Base-by-base conservation (phyloP, 2,113 vertebrate genomes). In the Chinchilla lanigera region DNA sequence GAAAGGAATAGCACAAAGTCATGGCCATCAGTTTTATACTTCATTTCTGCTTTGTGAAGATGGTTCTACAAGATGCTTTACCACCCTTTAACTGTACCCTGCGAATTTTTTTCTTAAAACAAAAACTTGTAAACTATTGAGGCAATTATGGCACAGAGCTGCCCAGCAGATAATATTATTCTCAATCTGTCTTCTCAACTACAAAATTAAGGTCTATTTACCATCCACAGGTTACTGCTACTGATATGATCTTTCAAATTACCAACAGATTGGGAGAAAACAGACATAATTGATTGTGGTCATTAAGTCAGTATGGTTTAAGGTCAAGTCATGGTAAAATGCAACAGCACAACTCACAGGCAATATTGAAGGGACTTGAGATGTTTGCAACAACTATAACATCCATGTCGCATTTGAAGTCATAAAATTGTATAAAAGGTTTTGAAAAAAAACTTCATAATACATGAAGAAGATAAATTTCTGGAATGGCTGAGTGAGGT, bases 11-110 rank as follows among this genome's bases (percentile, higher is more conserved):
- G 47, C 69, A 12, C 94, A 61, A 84, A 7, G 63, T 50, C 41
- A 71, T 5, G 38, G 54, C 61, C 92, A 78, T 73, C 54, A 92
- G 80, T 47, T 92, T 60, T 86, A 11, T 26, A 81, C 41, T 67
- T 92, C 65, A 61, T 88, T 94, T 93, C 78, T 90, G 65, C 63
- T 92, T 97, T 83, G 41, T 67, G 54, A 92, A 22, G n/a, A 81
- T 78, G 10, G 41, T 96, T 95, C 95, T 38, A 90, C 95, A 77
- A 56, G 80, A 91, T 8, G 52, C 54, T 61, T 83, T 94, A 86
- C 20, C 4, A n/a, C 4, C 41, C 26, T 41, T 89, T 54, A 54
- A 77, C 30, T 75, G 17, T 65, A 82, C 58, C 14, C 41, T 86
- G 47, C 9, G 30, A 56, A 2, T 60, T 92, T 90, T 67, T 77